These are phyloP conservation scores for Beroe forskalii DNA, from an alignment of 37 sponge, comb jelly and placozoan species.

Conservation along the genomic window DNA sequence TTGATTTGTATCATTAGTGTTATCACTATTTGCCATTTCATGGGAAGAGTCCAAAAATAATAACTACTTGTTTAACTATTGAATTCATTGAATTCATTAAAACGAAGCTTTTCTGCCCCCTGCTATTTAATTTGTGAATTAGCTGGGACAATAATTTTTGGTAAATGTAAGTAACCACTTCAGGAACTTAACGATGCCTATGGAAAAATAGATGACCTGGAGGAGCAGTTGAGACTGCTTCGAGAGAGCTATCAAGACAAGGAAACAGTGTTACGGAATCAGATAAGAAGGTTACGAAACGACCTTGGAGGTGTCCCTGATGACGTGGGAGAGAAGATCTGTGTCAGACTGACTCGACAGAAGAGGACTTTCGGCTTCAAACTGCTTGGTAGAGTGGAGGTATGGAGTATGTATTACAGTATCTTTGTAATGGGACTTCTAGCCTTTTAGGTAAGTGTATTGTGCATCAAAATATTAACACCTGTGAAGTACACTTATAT, in stretches of 20 bases:
- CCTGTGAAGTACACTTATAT: too few species aligned
- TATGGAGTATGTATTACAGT: too few species aligned
- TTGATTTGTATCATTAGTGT: too few species aligned
- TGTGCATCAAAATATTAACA: too few species aligned
- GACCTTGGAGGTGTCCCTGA: background rate
- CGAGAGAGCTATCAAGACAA: background rate
- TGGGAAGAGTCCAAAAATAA: too few species aligned
- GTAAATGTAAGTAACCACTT: background rate
- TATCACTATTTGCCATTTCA: too few species aligned
- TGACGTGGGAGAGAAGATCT: constrained; percentile 15
- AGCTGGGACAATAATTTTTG: constrained; percentile 13
- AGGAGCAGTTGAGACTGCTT: constrained; percentile 1
- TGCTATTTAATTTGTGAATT: background rate
- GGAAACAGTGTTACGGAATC: constrained; percentile 15
- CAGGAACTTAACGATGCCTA: constrained; percentile 58
- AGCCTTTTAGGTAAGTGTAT: too few species aligned
- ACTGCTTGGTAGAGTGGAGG: constrained; percentile 52
- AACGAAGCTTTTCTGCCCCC: too few species aligned
- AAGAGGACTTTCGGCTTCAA: constrained; percentile 46
- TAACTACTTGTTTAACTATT: too few species aligned
- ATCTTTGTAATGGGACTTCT: too few species aligned
- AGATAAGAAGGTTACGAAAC: constrained; percentile 28
- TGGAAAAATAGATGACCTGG: constrained; percentile 49
- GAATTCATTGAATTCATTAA: too few species aligned
- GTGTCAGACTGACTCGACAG: constrained; percentile 33